Percentiles rank a stretch among this genome's conserved stretches.
phyloP scores from a whole-genome alignment of 2,797 vertebrate genomes.

The Anguilla obscura region DNA sequence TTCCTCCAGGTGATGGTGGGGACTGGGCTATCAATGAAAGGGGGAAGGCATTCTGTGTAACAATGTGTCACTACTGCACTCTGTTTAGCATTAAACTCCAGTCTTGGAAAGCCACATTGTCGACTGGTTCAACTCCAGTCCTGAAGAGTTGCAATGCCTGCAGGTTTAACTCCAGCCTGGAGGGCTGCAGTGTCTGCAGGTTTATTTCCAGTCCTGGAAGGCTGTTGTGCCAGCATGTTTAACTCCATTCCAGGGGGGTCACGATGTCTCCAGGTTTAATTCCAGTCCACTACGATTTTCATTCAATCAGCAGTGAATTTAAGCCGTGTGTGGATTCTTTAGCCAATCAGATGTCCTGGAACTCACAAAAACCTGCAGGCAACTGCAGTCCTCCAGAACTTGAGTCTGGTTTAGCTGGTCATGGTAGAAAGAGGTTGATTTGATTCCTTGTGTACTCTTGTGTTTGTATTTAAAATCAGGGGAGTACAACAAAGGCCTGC shows the following conservation, averaged over 20 bases:
- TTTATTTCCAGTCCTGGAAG: neutral
- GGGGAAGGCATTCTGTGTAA: conserved; percentile 16
- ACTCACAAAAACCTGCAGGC: too few species aligned
- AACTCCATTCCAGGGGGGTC: neutral
- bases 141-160: too few species aligned
- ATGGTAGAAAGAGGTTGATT: neutral
- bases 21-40: conserved; percentile 79
- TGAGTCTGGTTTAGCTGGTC: too few species aligned
- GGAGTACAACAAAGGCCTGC: neutral
- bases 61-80: neutral
- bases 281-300: neutral
- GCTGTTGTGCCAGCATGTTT: neutral
- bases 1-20: conserved; percentile 97
- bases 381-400: too few species aligned
- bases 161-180: too few species aligned
- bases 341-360: too few species aligned
- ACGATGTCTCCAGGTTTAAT: neutral
- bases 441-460: neutral
- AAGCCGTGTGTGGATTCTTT: too few species aligned
- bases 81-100: neutral
- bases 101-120: too few species aligned
- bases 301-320: neutral
- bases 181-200: too few species aligned
- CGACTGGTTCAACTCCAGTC: too few species aligned
- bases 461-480: neutral